Evolutionary conservation across 2,113 vertebrate species (phyloP).

Genomic region (Myotis davidii): DNA sequence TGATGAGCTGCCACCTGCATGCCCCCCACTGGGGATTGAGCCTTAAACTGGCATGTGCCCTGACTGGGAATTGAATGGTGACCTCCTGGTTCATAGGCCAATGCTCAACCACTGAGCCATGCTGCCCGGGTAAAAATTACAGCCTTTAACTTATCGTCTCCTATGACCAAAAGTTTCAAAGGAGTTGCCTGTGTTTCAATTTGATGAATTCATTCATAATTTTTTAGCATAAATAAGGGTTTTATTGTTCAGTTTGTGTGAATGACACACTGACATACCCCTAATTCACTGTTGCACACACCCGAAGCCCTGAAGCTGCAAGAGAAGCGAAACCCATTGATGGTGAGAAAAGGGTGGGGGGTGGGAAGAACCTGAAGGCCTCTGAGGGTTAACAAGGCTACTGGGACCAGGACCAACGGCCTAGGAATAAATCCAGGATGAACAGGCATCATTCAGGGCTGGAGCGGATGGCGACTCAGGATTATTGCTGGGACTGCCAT

Average conservation of each 20-base stretch:
- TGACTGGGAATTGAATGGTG: too few species aligned
- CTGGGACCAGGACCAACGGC: slow-evolving; percentile 80
- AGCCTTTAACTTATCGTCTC: not conserved
- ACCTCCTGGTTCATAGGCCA: too few species aligned
- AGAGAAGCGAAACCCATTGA: not conserved
- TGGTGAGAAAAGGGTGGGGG: not conserved
- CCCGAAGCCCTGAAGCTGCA: not conserved
- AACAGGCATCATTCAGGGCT: slow-evolving; percentile 35
- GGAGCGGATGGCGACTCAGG: not conserved
- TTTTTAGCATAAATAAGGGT: slow-evolving; percentile 83
- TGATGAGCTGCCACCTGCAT: too few species aligned
- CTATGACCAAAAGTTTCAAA: not conserved
- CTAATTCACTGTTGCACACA: not conserved
- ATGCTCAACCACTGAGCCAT: too few species aligned
- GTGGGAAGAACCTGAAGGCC: not conserved
- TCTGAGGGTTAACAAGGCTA: slow-evolving; percentile 67
- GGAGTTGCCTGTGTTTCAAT: not conserved
- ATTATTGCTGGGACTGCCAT: slow-evolving; percentile 52
- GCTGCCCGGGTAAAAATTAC: not conserved
- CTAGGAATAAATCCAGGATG: slow-evolving; percentile 78
- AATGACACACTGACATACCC: slow-evolving; percentile 30
- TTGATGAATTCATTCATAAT: not conserved
- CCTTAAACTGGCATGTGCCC: too few species aligned
- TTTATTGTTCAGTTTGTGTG: slow-evolving; percentile 79
- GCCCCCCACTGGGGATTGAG: too few species aligned